phyloP scores from a whole-genome alignment of 2,113 vertebrate species.

The Neotoma lepida region DNA sequence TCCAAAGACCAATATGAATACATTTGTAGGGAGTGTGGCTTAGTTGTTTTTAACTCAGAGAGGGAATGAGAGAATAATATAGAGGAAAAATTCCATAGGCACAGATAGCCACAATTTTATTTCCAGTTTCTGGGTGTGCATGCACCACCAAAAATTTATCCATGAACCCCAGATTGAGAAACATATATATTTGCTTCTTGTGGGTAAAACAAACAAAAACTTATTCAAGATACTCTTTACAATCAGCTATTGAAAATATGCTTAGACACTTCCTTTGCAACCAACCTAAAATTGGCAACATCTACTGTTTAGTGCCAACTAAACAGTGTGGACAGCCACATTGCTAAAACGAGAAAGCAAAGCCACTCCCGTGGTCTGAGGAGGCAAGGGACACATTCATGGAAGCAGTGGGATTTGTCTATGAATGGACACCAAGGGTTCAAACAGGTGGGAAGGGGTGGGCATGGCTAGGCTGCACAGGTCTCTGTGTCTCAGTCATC shows the following conservation, averaged over 20 bases:
- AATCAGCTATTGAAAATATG: neutral
- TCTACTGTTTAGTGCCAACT: neutral
- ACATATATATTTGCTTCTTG: neutral
- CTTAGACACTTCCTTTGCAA: neutral
- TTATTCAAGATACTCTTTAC: neutral
- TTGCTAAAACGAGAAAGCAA: neutral
- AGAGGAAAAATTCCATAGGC: neutral
- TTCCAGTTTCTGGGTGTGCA: neutral
- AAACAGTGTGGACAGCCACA: neutral
- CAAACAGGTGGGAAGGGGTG: neutral
- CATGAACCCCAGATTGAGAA: neutral
- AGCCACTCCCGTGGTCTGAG: neutral
- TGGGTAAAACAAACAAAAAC: neutral
- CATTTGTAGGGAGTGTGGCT: neutral
- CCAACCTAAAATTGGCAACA: slow-evolving; percentile 21
- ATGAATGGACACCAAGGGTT: neutral
- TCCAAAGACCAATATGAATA: neutral
- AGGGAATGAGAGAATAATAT: no score
- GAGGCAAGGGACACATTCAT: neutral
- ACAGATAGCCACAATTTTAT: neutral
- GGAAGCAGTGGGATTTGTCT: neutral
- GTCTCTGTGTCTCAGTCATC: neutral
- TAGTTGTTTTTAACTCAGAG: neutral
- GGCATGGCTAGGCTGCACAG: rapidly evolving
- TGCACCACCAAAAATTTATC: neutral